Evolutionary conservation across 2,113 vertebrate species (phyloP).

Genomic region (Xyrauchen texanus): DNA sequence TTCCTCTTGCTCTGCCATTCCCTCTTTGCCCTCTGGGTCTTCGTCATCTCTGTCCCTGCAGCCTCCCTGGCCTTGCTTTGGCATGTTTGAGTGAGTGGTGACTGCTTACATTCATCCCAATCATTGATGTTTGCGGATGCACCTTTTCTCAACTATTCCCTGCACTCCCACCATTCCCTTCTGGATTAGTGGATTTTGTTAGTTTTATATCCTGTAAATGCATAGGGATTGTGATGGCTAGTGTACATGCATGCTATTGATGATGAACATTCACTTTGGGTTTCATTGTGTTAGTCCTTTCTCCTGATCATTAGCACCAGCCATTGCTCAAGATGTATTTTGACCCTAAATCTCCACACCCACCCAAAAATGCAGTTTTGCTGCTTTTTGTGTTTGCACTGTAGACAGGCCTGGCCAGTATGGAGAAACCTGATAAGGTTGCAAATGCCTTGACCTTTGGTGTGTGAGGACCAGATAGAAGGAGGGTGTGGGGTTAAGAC

Average conservation of each 20-base stretch:
- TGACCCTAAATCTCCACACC: background rate
- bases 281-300: background rate
- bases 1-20: background rate
- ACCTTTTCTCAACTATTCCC: background rate
- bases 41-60: background rate
- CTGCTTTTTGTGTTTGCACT: background rate
- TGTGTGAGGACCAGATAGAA: constrained; percentile 60
- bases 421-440: constrained; percentile 62
- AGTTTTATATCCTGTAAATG: background rate
- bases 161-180: background rate
- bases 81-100: too few relatives aligned
- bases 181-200: background rate
- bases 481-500: constrained; percentile 4
- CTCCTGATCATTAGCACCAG: constrained; percentile 1
- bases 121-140: background rate
- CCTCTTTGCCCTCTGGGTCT: background rate
- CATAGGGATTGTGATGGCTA: background rate
- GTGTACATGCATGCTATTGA: too few relatives aligned
- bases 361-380: background rate
- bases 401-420: constrained; percentile 21
- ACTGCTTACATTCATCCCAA: background rate
- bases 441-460: constrained; percentile 4
- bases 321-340: constrained; percentile 2
- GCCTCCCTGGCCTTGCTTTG: too few relatives aligned
- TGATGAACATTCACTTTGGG: background rate